Conservation (phyloP, 2,888 invertebrate genomes). For the Drosophila infuscata region DNA sequence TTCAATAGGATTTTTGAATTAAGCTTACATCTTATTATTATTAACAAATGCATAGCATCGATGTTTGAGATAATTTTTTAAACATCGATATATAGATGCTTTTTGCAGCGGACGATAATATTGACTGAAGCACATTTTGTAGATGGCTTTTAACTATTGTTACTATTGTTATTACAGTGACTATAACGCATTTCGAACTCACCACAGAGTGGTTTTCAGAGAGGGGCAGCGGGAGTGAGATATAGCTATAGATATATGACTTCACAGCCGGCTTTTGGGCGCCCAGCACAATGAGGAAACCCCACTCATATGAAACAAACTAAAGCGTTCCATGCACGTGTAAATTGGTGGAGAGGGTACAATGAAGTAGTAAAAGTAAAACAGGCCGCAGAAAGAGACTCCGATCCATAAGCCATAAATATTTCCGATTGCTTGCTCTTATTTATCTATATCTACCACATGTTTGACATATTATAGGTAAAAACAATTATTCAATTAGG, state of each 20-base stretch:
- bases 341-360: background rate
- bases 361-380: no score
- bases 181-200: background rate
- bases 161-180: background rate
- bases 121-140: slow-evolving; percentile 24
- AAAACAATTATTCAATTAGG: no score
- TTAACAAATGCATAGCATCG: background rate
- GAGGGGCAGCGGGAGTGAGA: background rate
- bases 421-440: no score
- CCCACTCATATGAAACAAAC: slow-evolving; percentile 67
- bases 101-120: slow-evolving; percentile 21
- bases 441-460: no score
- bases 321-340: slow-evolving; percentile 58
- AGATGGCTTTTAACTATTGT: slow-evolving; percentile 38
- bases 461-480: no score
- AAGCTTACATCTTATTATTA: no score
- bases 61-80: background rate
- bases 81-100: background rate
- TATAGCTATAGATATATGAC: slow-evolving; percentile 10
- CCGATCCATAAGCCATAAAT: no score
- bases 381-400: no score
- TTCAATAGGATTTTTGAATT: background rate
- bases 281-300: slow-evolving; percentile 22
- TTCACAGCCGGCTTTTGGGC: slow-evolving; percentile 51
- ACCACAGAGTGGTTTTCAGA: background rate